Evolutionary conservation across 1,140 invertebrate species (phyloP).

Genomic region (Schlechtendalia chinensis): DNA sequence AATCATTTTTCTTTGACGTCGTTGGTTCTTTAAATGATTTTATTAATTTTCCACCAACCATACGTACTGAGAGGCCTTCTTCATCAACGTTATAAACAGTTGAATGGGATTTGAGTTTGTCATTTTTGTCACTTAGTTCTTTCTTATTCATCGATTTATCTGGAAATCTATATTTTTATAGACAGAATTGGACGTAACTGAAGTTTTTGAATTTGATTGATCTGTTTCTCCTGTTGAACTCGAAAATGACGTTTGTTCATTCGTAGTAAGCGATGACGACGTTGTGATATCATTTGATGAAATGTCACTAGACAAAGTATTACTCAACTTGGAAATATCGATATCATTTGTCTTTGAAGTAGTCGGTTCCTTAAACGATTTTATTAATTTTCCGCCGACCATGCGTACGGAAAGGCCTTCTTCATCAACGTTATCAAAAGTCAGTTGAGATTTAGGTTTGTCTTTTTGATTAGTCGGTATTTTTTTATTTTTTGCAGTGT

Average conservation of each 20-base stretch:
- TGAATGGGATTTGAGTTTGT: not conserved
- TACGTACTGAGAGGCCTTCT: slow-evolving; percentile 4
- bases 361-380: too few relatives aligned
- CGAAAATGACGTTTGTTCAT: too few relatives aligned
- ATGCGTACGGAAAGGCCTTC: too few relatives aligned
- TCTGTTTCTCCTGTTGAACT: not conserved
- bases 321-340: too few relatives aligned
- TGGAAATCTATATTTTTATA: not conserved
- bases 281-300: too few relatives aligned
- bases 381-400: too few relatives aligned
- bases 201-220: not conserved
- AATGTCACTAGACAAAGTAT: too few relatives aligned
- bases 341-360: too few relatives aligned
- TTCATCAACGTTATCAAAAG: too few relatives aligned
- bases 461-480: not conserved
- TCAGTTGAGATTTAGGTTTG: not conserved
- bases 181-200: not conserved
- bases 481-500: not conserved
- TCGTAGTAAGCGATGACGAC: too few relatives aligned
- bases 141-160: not conserved
- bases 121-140: not conserved
- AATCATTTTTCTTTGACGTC: not conserved
- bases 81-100: not conserved
- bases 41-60: slow-evolving; percentile 27
- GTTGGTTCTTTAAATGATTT: slow-evolving; percentile 38